Conservation (phyloP, 2,113 vertebrate genomes). For the Pyxicephalus adspersus region DNA sequence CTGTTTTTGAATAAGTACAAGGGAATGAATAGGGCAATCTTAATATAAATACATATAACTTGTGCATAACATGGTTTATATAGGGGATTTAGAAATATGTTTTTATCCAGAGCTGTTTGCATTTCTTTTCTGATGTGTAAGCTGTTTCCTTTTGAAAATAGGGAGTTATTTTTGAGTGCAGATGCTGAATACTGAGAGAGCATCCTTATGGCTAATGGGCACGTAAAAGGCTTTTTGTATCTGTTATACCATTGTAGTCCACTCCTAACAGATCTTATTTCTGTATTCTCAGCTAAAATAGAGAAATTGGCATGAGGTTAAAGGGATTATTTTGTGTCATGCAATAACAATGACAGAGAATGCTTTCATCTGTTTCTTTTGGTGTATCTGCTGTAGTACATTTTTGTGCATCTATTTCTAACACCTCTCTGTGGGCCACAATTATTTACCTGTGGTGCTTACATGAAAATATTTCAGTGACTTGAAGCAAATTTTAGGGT, state of each 20-base stretch:
- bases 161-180: background rate
- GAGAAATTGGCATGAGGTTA: background rate
- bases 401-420: background rate
- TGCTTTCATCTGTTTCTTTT: background rate
- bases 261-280: conserved; percentile 7
- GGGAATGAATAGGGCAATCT: no score
- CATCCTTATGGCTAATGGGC: background rate
- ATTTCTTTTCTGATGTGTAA: background rate
- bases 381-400: background rate
- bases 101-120: background rate
- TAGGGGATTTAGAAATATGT: no score
- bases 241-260: background rate
- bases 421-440: background rate
- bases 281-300: conserved; percentile 7
- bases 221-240: background rate
- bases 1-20: no score
- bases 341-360: background rate
- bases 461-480: background rate
- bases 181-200: conserved; percentile 8
- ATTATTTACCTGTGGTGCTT: background rate
- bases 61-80: no score
- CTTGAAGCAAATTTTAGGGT: background rate
- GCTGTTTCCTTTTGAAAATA: background rate
- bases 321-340: background rate
- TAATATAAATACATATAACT: no score